Percentiles rank a stretch among this genome's conserved stretches.
These are phyloP conservation scores for Hemithea aestivaria DNA, from an alignment of 2,888 invertebrate genomes.

Conservation along the genomic window DNA sequence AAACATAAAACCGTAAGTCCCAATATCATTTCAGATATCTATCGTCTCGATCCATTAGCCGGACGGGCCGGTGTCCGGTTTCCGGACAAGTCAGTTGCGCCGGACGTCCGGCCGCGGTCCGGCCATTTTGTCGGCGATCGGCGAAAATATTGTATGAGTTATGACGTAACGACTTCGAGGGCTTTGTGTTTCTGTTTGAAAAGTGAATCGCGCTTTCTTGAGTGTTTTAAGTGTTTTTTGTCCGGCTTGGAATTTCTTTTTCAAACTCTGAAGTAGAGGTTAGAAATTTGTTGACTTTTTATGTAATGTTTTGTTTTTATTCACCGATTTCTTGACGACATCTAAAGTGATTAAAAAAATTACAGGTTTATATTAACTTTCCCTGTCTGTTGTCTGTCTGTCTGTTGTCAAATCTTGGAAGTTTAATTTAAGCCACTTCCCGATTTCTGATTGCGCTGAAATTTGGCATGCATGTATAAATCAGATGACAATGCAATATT, in stretches of 20 bases:
- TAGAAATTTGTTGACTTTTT: no score
- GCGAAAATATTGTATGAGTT: constrained; percentile 28
- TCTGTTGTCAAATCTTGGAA: no score
- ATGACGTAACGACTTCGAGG: constrained; percentile 9
- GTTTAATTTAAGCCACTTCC: no score
- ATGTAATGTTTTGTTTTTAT: no score
- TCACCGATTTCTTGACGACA: no score
- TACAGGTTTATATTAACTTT: no score
- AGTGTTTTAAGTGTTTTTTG: not conserved
- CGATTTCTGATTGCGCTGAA: no score
- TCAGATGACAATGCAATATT: no score
- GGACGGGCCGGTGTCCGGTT: constrained; percentile 41
- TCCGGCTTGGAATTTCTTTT: not conserved
- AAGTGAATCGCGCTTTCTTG: not conserved
- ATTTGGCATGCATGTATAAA: no score
- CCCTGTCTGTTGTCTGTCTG: no score
- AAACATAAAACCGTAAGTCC: constrained; percentile 19
- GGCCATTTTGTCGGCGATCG: constrained; percentile 16
- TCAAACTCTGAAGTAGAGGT: no score
- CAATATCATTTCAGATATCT: constrained; percentile 22
- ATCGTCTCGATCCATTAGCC: constrained; percentile 48
- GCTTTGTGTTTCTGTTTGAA: not conserved
- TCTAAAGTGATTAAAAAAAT: no score
- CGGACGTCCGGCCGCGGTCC: constrained; percentile 29
- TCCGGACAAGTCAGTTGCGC: constrained; percentile 37